Evolutionary conservation across 2,888 invertebrate genomes (phyloP), one percentile per base, ranked within the genome.

Genomic region (Oscheius sp.): DNA sequence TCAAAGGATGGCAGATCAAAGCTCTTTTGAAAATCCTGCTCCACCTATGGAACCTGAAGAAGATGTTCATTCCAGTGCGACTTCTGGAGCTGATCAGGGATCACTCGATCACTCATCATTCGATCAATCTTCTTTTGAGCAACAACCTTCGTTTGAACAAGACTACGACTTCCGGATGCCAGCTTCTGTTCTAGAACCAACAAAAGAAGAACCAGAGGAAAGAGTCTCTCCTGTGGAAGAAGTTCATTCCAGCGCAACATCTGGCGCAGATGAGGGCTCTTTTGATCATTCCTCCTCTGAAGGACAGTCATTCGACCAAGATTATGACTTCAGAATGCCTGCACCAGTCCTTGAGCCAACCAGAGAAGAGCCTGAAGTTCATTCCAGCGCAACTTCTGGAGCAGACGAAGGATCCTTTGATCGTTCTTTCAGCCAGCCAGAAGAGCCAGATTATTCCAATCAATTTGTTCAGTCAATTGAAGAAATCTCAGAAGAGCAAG

Each of bases 1-100:
- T 12, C 69, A 71, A 33, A 52, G 45, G 23, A 37, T 75, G 31
- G 75, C 75, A 8, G 70, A 73, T 25, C 74, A 78, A 42, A 65
- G 70, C 3, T 70, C 74, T n/a, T 72, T 74, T 58, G 74, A 74
- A 20, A 17, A 63, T 20, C 25, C 53, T 17, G 25, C 23, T 8
- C 68, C 55, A 12, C 33, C 46, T 0, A 31, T 17, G n/a, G 20
- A 8, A 12, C 20, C 23, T 27, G 66, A 34, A 15, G 52, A 52
- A 10, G 53, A 70, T 12, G 33, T 33, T 12, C 23, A 29, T 15
- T 68, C 68, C 12, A 39, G 63, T 42, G 73, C 63, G 4, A 73
- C 73, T 27, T 74, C 73, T 2, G 69, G 73, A 17, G 73, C 73
- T 17, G 73, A 73, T 37, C 48, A 57, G n/a, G 29, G 61, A n/a